These are phyloP conservation scores for Liolophura sinensis DNA, from an alignment of 1,140 invertebrate genomes.

Conservation along the genomic window DNA sequence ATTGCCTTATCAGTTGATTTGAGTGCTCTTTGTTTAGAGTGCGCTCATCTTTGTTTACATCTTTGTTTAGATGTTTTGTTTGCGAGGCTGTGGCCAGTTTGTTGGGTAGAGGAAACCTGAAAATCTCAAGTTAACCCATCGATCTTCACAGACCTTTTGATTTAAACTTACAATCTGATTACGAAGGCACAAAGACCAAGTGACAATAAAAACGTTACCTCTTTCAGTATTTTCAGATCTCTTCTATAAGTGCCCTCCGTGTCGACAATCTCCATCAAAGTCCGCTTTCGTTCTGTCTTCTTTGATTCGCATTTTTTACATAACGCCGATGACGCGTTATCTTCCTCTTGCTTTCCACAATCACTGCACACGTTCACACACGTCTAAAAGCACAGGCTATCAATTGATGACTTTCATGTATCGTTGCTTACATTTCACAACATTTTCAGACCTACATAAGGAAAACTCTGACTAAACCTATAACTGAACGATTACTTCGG, in stretches of 20 bases:
- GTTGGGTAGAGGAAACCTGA: background rate
- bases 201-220: constrained; percentile 34
- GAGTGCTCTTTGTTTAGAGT: too few relatives aligned
- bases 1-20: too few relatives aligned
- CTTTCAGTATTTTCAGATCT: constrained; percentile 82
- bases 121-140: background rate
- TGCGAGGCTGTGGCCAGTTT: background rate
- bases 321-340: constrained; percentile 43
- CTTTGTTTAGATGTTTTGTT: background rate
- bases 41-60: background rate
- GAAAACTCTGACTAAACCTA: too few relatives aligned
- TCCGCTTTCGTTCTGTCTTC: constrained; percentile 87
- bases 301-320: constrained; percentile 87
- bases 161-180: background rate
- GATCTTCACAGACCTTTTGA: background rate
- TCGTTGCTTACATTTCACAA: too few relatives aligned
- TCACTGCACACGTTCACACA: too few relatives aligned
- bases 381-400: too few relatives aligned
- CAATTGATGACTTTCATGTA: too few relatives aligned
- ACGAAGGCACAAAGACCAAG: background rate
- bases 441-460: too few relatives aligned
- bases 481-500: too few relatives aligned
- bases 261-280: constrained; percentile 93
- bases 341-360: constrained; percentile 1
- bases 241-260: constrained; percentile 94